Evolutionary conservation across 2,113 vertebrate species (phyloP).

Genomic region (Amphiprion ocellaris): DNA sequence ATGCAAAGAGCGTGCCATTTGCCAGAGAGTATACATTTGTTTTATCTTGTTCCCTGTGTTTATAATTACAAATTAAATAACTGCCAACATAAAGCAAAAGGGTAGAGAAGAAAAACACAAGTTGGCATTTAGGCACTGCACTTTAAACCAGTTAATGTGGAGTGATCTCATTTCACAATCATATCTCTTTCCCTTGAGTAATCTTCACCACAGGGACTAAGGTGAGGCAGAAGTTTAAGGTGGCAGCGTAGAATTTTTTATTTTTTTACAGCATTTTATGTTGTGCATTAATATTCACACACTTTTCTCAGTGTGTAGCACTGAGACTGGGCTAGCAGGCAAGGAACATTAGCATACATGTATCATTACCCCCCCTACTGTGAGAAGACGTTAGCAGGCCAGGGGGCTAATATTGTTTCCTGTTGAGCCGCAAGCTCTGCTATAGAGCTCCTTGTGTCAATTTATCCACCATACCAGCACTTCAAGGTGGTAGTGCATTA

Average conservation of each 20-base stretch:
- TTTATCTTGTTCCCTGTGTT: not conserved
- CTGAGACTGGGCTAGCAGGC: slow-evolving; percentile 31
- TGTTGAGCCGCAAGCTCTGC: slow-evolving; percentile 35
- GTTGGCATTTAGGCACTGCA: not conserved
- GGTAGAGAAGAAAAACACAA: not conserved
- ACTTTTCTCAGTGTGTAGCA: slow-evolving; percentile 18
- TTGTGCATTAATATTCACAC: slow-evolving; percentile 47
- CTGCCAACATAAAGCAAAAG: not conserved
- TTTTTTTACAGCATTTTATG: not conserved
- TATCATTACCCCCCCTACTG: slow-evolving; percentile 50
- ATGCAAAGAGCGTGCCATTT: not conserved
- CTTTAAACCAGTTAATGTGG: slow-evolving; percentile 2
- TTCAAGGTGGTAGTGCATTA: not conserved
- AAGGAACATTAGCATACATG: slow-evolving; percentile 37
- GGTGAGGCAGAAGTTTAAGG: not conserved
- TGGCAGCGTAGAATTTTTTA: not conserved
- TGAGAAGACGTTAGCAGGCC: slow-evolving; percentile 24
- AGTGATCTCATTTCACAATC: slow-evolving; percentile 9
- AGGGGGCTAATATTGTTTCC: slow-evolving; percentile 44
- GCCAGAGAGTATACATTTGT: not conserved
- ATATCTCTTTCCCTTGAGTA: slow-evolving; percentile 5
- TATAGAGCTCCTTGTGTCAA: slow-evolving; percentile 12
- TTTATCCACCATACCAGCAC: not conserved
- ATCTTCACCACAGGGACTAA: not conserved
- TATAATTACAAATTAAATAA: not conserved